Evolutionary conservation across 2,113 vertebrate species (phyloP).

Genomic region (Oncorhynchus masou): DNA sequence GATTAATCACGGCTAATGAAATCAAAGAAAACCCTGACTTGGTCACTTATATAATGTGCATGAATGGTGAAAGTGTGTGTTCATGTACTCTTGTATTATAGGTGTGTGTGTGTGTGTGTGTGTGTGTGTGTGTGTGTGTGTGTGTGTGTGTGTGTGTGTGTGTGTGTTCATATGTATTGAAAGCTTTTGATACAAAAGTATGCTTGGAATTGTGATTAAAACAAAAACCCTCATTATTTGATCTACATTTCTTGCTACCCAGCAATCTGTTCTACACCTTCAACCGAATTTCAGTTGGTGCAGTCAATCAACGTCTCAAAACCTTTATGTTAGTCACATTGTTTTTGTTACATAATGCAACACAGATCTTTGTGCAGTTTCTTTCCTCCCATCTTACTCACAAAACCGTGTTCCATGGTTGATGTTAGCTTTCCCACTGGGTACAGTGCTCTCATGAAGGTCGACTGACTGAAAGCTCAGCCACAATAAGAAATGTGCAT

Average conservation of each 20-base stretch:
- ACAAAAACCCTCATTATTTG: too few species aligned
- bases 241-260: too few species aligned
- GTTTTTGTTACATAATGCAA: background rate
- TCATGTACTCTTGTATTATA: background rate
- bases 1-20: slow-evolving; percentile 43
- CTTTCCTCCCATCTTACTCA: slow-evolving; percentile 2
- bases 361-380: background rate
- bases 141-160: too few species aligned
- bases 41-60: slow-evolving; percentile 30
- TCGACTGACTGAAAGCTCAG: too few species aligned
- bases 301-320: too few species aligned
- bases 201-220: background rate
- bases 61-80: background rate
- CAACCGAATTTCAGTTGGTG: too few species aligned
- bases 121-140: background rate
- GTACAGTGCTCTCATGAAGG: too few species aligned
- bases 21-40: slow-evolving; percentile 22
- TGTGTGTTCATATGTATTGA: background rate
- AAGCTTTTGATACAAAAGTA: background rate
- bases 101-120: background rate
- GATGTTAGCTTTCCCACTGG: slow-evolving; percentile 18
- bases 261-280: too few species aligned
- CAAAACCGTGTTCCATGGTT: background rate
- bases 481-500: too few species aligned
- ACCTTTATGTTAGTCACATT: too few species aligned